phyloP scores from a whole-genome alignment of 2,113 vertebrate species.

The Vireo altiloquus region DNA sequence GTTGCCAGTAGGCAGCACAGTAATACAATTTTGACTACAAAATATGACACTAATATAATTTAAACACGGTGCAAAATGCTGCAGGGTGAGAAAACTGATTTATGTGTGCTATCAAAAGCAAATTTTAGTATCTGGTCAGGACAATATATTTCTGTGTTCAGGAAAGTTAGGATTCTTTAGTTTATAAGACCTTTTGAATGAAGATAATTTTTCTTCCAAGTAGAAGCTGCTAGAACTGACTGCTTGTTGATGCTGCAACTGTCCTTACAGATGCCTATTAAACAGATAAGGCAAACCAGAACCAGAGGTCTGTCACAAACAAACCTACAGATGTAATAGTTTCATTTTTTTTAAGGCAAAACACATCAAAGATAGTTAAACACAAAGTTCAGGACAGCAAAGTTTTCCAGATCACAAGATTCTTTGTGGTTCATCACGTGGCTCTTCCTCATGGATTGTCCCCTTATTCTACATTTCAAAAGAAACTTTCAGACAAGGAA shows the following conservation, averaged over 20 bases:
- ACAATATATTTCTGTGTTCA: background rate
- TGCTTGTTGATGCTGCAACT: background rate
- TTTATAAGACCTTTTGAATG: background rate
- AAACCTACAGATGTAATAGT: background rate
- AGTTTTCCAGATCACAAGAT: background rate
- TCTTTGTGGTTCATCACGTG: background rate
- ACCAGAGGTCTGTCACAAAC: background rate
- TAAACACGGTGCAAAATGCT: background rate
- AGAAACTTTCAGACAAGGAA: background rate
- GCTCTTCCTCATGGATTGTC: background rate
- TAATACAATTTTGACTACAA: background rate
- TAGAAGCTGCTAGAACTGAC: background rate
- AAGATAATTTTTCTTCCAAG: background rate
- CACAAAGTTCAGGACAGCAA: background rate
- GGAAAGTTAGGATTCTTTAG: background rate
- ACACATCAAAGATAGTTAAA: background rate
- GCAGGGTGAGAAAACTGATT: background rate
- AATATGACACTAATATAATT: background rate
- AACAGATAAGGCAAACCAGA: background rate
- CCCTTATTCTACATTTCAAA: background rate
- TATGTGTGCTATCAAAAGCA: background rate
- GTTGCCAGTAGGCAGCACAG: background rate
- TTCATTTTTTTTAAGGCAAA: background rate
- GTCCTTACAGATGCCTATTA: background rate
- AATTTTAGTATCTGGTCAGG: background rate